Evolutionary conservation across 1,140 invertebrate genomes (phyloP), one percentile per base, ranked within the genome.

Genomic region (Sitobion miscanthi): DNA sequence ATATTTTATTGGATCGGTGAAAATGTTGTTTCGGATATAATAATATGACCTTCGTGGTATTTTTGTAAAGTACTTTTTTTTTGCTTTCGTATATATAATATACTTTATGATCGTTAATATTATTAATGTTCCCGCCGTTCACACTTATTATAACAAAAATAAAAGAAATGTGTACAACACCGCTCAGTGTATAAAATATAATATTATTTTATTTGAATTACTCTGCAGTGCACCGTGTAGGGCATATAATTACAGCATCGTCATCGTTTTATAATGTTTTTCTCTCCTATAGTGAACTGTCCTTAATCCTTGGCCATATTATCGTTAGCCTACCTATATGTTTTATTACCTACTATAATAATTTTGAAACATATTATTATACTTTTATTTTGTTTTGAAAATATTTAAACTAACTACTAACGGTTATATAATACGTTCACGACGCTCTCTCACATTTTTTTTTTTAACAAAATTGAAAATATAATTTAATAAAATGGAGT

Each of bases 241-340:
- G 83, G 82, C 21, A 42, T 42, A 45, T 86, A 86, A 86, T 86
- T 42, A 86, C 38, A 86, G 83, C 83, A 14, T 25, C 42, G 83
- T 86, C 83, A 86, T 86, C 83, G 25, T 45, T 86, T 86, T 86
- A 86, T 86, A 86, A 83, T 83, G 82, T 86, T 86, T 86, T 86
- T 86, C 23, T 86, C 38, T 42, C 11, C 83, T 86, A 77, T 77
- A 25, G 83, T 86, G 83, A 47, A 25, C 83, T 47, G 83, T 45
- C 83, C 83, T 86, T 86, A 86, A 86, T 86, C 83, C 38, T 86
- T 45, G 38, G 83, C 25, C 23, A 25, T 86, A 45, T 86, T 86
- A 86, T 86, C 42, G 38, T 86, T 86, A 86, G 83, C 83, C 83
- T 86, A 47, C 38, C 38, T 86, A 47, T 47, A 47, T 47, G 21